Evolutionary conservation across 2,888 invertebrate genomes (phyloP), one percentile per base, ranked within the genome.

Genomic region (Gnatocerus cornutus): DNA sequence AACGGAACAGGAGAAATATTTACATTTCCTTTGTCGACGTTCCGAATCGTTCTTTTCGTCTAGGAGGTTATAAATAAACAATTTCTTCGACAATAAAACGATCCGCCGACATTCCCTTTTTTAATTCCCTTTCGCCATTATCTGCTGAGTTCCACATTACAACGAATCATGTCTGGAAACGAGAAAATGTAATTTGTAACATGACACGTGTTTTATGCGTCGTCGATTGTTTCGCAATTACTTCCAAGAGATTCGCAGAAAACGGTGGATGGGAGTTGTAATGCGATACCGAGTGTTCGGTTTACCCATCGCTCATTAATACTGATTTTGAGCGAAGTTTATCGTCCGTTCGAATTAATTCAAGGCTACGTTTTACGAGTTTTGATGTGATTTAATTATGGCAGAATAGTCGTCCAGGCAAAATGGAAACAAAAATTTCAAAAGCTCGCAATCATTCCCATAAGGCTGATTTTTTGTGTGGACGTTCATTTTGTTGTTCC

Each of bases 101-200:
- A 7, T 7, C n/a, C n/a, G n/a, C n/a, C n/a, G n/a, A n/a, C n/a
- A n/a, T n/a, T n/a, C n/a, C n/a, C n/a, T 39, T 41, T 33, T 41
- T 41, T 41, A 41, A 41, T 41, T 41, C 10, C 41, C 41, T 10
- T 41, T 41, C 41, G 41, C 12, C 13, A 41, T 41, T 41, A 41
- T 41, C 41, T 41, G 4, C 2, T 41, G 37, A 37, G 37, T 5
- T 3, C 7, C n/a, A 2, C n/a, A 41, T 41, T 41, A 12, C 41
- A 7, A 37, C 9, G 37, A 37, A 43, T 43, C 43, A 43, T 16
- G 21, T 46, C 21, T 14, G 46, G n/a, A 21, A 16, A 46, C 16
- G 46, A 46, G 46, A 46, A 46, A 46, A 46, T 46, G 16, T 46
- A 46, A 46, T 46, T 46, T 46, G 46, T 46, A 46, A 46, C 46